These are phyloP conservation scores for Halcyon senegalensis DNA, from an alignment of 2,113 vertebrate genomes.

Conservation along the genomic window DNA sequence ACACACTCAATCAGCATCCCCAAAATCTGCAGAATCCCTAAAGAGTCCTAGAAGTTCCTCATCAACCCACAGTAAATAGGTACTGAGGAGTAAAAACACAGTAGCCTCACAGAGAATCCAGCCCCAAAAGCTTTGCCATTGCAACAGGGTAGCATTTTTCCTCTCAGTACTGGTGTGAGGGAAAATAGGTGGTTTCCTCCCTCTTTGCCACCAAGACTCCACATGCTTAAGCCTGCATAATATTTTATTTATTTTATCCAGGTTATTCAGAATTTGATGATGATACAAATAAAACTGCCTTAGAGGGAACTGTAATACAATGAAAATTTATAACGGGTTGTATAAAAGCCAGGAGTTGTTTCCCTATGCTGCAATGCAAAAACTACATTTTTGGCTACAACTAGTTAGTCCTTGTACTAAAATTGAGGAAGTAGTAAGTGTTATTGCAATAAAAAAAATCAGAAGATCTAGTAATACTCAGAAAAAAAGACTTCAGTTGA, in stretches of 20 bases:
- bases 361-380: neutral
- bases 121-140: neutral
- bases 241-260: neutral
- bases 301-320: neutral
- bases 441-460: neutral
- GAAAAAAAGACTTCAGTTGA: neutral
- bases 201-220: neutral
- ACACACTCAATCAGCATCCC: neutral
- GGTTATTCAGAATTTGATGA: neutral
- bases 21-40: neutral
- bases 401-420: neutral
- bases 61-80: fast-evolving
- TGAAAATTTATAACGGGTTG: neutral
- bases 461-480: neutral
- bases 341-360: neutral
- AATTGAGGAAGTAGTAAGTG: neutral
- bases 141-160: no score
- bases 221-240: neutral
- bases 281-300: neutral
- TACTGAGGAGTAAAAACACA: neutral
- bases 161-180: no score
- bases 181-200: no score
- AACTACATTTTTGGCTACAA: neutral
- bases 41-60: neutral
- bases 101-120: neutral